These are phyloP conservation scores for Odontomachus brunneus DNA, from an alignment of 1,140 invertebrate species.

Conservation along the genomic window DNA sequence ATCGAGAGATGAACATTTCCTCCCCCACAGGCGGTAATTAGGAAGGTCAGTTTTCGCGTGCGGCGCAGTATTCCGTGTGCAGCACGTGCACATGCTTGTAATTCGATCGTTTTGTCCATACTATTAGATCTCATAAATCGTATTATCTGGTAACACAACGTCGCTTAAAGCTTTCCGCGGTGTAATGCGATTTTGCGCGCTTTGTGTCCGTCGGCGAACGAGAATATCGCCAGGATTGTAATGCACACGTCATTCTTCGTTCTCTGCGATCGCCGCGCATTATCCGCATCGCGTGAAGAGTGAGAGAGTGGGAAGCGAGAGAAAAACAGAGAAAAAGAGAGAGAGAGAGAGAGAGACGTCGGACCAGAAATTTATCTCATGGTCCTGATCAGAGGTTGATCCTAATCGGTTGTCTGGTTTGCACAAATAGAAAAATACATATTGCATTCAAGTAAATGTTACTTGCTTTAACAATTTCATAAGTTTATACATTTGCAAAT, in stretches of 20 bases:
- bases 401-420: too few species aligned
- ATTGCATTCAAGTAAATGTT: too few species aligned
- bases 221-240: constrained; percentile 27
- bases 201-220: constrained; percentile 39
- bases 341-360: too few species aligned
- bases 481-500: too few species aligned
- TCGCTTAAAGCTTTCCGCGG: constrained; percentile 34
- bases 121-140: constrained; percentile 41
- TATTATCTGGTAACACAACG: constrained; percentile 31
- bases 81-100: not conserved
- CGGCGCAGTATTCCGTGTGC: not conserved
- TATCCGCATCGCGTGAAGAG: constrained; percentile 16
- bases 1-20: too few species aligned
- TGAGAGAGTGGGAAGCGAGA: not conserved
- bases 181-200: constrained; percentile 42
- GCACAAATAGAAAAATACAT: too few species aligned
- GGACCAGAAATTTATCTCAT: too few species aligned
- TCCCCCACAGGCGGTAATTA: too few species aligned
- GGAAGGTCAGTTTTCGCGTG: too few species aligned
- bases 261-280: constrained; percentile 23
- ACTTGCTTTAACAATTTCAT: too few species aligned
- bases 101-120: constrained; percentile 36
- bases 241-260: constrained; percentile 2
- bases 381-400: too few species aligned
- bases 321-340: too few species aligned